phyloP scores from a whole-genome alignment of 2,113 vertebrate species.

The Heliornis fulica region DNA sequence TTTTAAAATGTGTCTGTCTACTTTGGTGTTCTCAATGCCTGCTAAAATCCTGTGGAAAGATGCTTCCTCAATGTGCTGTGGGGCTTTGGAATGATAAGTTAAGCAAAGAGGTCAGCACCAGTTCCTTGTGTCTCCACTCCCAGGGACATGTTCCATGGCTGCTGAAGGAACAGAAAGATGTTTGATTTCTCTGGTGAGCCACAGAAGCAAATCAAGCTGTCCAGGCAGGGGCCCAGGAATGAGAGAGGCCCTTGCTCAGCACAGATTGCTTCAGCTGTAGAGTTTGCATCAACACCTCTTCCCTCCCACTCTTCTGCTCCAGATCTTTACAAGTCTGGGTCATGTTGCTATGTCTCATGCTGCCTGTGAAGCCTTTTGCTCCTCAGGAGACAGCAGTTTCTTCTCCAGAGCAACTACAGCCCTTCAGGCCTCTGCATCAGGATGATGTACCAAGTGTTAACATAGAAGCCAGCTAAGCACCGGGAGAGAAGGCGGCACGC shows the following conservation, averaged over 20 bases:
- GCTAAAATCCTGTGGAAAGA: not conserved
- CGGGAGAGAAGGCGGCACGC: not conserved
- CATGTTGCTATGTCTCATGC: rapidly evolving
- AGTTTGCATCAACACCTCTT: not conserved
- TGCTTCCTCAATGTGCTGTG: rapidly evolving
- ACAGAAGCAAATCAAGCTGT: not conserved
- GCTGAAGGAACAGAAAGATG: not conserved
- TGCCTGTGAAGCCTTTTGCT: not conserved
- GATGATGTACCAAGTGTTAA: not conserved
- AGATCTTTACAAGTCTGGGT: not conserved
- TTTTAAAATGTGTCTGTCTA: not conserved
- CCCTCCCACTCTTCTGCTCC: not conserved
- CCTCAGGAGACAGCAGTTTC: not conserved
- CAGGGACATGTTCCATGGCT: not conserved
- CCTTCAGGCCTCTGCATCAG: not conserved
- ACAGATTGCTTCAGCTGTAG: not conserved
- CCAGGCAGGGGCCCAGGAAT: not conserved
- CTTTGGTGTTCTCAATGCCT: not conserved
- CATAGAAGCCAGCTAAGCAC: not conserved
- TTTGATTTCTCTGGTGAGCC: not conserved
- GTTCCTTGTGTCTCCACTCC: not conserved
- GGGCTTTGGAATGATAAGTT: not conserved
- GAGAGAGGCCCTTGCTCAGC: not conserved
- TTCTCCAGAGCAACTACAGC: not conserved
- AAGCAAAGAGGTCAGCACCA: not conserved